Evolutionary conservation across 1,140 invertebrate species (phyloP).

Genomic region (Neotoxoptera formosana): DNA sequence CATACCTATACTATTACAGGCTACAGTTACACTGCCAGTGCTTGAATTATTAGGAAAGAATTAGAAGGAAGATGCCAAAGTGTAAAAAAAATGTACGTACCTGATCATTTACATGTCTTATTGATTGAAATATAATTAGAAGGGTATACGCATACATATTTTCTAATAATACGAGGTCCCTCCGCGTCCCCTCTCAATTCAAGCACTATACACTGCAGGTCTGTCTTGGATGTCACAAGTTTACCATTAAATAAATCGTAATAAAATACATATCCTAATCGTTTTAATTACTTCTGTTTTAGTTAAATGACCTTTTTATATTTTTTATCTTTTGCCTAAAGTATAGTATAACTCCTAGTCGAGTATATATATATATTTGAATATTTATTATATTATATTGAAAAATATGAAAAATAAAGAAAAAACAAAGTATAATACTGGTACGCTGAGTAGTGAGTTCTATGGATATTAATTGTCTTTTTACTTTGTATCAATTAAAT

Average conservation of each 20-base stretch:
- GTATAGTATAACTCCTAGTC: too few relatives aligned
- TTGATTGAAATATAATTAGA: too few relatives aligned
- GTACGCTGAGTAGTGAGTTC: neutral
- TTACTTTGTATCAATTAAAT: neutral
- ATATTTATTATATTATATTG: neutral
- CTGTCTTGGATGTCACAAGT: neutral
- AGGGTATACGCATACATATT: too few relatives aligned
- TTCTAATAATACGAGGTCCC: too few relatives aligned
- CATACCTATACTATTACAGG: neutral
- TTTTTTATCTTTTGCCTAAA: neutral
- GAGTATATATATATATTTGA: neutral
- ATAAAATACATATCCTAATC: neutral
- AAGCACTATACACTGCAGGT: neutral
- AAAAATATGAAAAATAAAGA: neutral
- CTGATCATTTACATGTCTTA: too few relatives aligned
- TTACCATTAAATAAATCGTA: neutral
- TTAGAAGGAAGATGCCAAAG: too few relatives aligned
- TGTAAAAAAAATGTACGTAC: too few relatives aligned
- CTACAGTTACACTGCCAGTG: too few relatives aligned
- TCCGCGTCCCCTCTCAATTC: too few relatives aligned
- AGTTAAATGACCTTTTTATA: neutral
- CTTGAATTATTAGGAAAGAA: too few relatives aligned
- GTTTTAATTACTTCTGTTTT: neutral
- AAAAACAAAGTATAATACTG: too few relatives aligned
- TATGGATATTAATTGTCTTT: neutral